Base-by-base conservation (phyloP, 2,113 vertebrate species). In the Erythrocercus mccallii region DNA sequence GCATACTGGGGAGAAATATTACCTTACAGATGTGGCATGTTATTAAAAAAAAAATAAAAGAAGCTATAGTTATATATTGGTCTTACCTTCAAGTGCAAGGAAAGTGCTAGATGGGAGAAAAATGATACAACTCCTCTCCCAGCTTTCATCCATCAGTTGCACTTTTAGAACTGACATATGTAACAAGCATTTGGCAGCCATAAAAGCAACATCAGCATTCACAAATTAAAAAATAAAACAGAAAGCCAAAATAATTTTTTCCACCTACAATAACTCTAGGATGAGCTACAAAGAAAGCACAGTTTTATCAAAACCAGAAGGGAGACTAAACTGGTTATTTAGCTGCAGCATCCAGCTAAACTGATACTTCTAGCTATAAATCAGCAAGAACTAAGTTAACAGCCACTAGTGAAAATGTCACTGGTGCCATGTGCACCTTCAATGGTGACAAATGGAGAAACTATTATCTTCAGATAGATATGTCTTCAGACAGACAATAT, bases 121-220 rank as follows among this genome's bases (percentile, higher is more conserved):
- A 93, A 92, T 28, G 23, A 77, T 81, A 87, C 86, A 62, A 76
- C 44, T 85, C 48, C 48, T 77, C 35, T 80, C 92, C 30, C 54
- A 96, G 56, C 72, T 95, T 90, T 92, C 70, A 89, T 96, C 73
- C 23, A 50, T 89, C 92, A 91, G 60, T 27, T 44, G 27, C 50
- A 57, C 56, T 96, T 95, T 96, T 80, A 96, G 87, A 93, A 81
- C 60, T 56, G 73, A 83, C 83, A 90, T 76, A 86, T 81, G 64
- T 77, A 96, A 77, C 70, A 78, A 95, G 86, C 66, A 95, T 93
- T 89, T 92, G 94, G 94, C 89, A 91, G 86, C 82, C 81, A 93
- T 94, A 96, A 96, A 92, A 87, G 50, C 88, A 91, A 92, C 69
- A 89, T 77, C 90, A 96, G 96, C 81, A 91, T 88, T 91, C 87